These are phyloP conservation scores for Mimumesa dahlbomi DNA, from an alignment of 2,888 invertebrate genomes.

Conservation along the genomic window DNA sequence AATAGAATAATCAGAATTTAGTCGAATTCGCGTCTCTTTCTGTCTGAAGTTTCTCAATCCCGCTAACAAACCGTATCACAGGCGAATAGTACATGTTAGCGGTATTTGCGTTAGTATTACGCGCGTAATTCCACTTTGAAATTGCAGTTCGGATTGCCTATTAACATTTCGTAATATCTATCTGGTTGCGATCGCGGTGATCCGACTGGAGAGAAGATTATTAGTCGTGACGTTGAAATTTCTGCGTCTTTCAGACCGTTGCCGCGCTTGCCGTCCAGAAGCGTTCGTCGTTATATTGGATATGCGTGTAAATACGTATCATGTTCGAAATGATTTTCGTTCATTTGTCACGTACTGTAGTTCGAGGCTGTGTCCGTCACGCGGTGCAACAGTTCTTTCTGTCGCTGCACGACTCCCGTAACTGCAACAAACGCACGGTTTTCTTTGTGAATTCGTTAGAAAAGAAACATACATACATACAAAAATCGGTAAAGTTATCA, in stretches of 20 bases:
- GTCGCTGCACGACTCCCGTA: conserved; percentile 66
- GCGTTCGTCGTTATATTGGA: no score
- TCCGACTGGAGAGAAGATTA: neutral
- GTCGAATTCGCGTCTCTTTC: no score
- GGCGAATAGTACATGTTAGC: no score
- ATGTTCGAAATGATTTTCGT: neutral
- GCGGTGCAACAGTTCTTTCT: conserved; percentile 67
- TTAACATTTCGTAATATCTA: conserved; percentile 1
- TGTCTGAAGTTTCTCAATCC: no score
- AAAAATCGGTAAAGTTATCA: no score
- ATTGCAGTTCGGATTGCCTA: neutral
- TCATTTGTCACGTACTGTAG: conserved; percentile 62
- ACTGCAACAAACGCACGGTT: conserved; percentile 65
- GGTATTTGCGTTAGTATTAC: neutral
- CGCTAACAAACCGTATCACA: no score
- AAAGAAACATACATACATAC: no score
- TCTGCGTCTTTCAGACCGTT: neutral
- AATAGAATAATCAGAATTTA: no score
- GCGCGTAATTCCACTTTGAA: neutral
- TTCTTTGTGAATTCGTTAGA: neutral
- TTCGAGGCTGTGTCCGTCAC: conserved; percentile 68
- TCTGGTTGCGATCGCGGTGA: neutral
- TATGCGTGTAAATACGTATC: no score
- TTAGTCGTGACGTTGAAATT: neutral
- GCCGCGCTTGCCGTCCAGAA: no score